Evolutionary conservation across 2,113 vertebrate genomes (phyloP), one percentile per base, ranked within the genome.

Genomic region (Hippotragus niger): DNA sequence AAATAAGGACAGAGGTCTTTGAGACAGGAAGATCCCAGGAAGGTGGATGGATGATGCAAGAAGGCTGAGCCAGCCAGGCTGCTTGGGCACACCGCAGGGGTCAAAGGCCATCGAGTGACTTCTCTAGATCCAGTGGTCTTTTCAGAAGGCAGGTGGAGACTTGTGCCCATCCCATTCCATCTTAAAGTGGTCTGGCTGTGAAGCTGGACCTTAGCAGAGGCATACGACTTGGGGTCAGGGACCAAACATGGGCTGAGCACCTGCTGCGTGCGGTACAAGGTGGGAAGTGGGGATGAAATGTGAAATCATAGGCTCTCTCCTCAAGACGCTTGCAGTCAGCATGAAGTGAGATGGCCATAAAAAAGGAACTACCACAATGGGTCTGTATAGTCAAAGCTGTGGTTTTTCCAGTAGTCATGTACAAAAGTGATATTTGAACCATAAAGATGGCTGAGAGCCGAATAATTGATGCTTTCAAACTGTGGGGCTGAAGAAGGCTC

Each of bases 221-320:
- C 13, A 14, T 6, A 4, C 57, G 10, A 17, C 67, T 47, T 15
- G 9, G 5, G 3, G 5, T 58, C 1, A 85, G 15, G 57, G 19
- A 80, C 53, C 81, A 71, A 85, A 53, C 5, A 3, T 1, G 7
- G 1, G 7, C 57, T 57, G 45, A 19, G 36, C 43, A 5, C 15
- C 36, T 2, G 13, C 6, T 5, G 25, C 45, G 0, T 6, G 13
- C 19, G 1, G 4, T 17, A 71, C 6, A 12, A 19, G 14, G 16
- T 3, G 1, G 25, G 23, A 19, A 8, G 33, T 4, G 2, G 12
- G 5, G 17, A 7, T 25, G 27, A 53, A 52, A 85, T 25, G 57
- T 10, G 12, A 93, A 55, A 16, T 31, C 60, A 21, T 21, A 33
- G n/a, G 40, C 25, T 3, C 40, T 33, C 1, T n/a, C 82, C 78